phyloP scores from a whole-genome alignment of 2,797 vertebrate species.

The Neopelma chrysocephalum region DNA sequence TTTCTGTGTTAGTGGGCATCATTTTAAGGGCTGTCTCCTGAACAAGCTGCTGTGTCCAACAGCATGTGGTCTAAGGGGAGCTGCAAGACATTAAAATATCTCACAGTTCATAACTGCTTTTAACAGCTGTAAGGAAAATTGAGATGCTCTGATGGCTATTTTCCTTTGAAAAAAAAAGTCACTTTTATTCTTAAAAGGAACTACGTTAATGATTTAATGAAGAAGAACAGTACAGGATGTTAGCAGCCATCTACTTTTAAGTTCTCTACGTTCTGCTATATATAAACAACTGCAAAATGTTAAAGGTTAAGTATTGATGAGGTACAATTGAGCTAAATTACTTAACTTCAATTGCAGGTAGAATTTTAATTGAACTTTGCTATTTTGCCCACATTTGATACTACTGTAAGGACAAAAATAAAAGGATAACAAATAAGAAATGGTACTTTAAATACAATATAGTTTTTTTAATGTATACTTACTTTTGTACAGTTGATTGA shows the following conservation, averaged over 20 bases:
- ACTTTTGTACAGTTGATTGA: neutral
- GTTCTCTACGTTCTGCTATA: neutral
- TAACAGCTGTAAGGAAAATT: neutral
- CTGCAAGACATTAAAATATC: slow-evolving; percentile 8
- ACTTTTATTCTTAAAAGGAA: slow-evolving; percentile 8
- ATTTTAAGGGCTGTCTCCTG: slow-evolving; percentile 10
- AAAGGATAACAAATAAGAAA: slow-evolving; percentile 61
- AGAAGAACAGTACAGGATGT: neutral
- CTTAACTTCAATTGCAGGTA: slow-evolving; percentile 76
- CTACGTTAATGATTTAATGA: neutral
- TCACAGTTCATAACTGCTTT: slow-evolving; percentile 3
- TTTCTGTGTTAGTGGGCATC: neutral
- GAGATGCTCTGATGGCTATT: neutral
- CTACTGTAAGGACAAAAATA: slow-evolving; percentile 44
- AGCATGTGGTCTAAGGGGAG: neutral
- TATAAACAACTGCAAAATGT: slow-evolving; percentile 12
- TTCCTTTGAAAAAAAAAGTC: neutral
- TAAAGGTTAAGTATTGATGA: slow-evolving; percentile 23
- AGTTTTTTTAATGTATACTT: neutral
- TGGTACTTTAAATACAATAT: slow-evolving; percentile 18
- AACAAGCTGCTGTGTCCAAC: neutral
- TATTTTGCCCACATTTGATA: slow-evolving; percentile 64
- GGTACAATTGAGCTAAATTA: slow-evolving; percentile 63
- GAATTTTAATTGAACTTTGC: slow-evolving; percentile 73
- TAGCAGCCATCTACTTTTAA: slow-evolving; percentile 11